Percentiles rank a stretch among this genome's conserved stretches.
These are phyloP conservation scores for Spisula subtruncata DNA, from an alignment of 2,888 invertebrate genomes.

Conservation along the genomic window DNA sequence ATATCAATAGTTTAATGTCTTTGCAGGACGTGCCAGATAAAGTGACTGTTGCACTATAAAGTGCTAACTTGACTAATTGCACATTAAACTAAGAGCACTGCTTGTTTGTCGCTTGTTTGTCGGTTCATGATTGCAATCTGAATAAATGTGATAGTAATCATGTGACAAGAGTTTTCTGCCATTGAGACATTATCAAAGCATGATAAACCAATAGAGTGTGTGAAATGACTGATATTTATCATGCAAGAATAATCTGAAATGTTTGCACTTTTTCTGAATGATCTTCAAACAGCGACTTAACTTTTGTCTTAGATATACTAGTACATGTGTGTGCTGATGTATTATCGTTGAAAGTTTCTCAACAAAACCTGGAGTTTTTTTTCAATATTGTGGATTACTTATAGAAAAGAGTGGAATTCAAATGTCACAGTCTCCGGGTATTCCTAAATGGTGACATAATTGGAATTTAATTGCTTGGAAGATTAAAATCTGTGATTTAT, in stretches of 20 bases:
- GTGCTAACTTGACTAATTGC: conserved; percentile 13
- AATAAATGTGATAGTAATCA: background rate
- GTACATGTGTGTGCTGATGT: too few relatives aligned
- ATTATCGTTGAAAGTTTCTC: background rate
- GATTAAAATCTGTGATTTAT: conserved; percentile 7
- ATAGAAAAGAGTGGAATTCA: background rate
- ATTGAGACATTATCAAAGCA: background rate
- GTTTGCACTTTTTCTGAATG: background rate
- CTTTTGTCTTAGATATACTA: background rate
- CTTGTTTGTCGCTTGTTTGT: conserved; percentile 6
- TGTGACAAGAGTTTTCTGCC: background rate
- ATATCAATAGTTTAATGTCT: background rate
- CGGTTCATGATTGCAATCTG: background rate
- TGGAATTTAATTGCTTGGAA: background rate
- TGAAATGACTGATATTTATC: background rate
- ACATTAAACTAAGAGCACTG: background rate
- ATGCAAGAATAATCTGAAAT: background rate
- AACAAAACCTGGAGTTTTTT: background rate
- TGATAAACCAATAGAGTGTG: background rate
- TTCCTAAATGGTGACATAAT: background rate
- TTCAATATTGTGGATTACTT: background rate
- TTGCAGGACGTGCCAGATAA: background rate
- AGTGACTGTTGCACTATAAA: background rate
- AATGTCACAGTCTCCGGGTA: background rate
- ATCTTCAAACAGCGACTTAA: background rate